Conservation (phyloP, 2,797 vertebrate species). For the Sebastes iracundus region DNA sequence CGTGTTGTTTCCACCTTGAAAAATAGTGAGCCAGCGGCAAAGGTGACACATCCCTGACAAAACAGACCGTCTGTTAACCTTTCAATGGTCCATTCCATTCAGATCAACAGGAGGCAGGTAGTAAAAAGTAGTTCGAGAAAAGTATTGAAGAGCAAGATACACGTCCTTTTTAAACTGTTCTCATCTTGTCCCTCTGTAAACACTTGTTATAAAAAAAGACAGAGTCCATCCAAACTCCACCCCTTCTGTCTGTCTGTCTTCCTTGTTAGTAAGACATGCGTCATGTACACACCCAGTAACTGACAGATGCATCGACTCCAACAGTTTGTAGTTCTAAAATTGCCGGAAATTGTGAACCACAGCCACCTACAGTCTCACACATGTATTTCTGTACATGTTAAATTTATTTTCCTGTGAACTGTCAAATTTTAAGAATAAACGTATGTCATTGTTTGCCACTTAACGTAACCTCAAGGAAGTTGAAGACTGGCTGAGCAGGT, state of each 20-base stretch:
- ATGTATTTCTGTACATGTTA: not conserved
- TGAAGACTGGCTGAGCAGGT: constrained; percentile 51
- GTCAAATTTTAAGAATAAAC: not conserved
- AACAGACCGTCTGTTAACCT: not conserved
- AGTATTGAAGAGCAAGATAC: not conserved
- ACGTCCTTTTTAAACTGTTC: not conserved
- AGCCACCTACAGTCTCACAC: not conserved
- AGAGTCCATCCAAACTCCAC: constrained; percentile 39
- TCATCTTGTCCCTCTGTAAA: constrained; percentile 11
- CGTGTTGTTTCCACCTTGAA: constrained; percentile 4
- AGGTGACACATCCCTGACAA: constrained; percentile 39
- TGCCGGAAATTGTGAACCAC: not conserved
- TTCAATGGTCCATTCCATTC: not conserved
- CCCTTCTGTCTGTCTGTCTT: constrained; percentile 1
- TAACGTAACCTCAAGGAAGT: not conserved
- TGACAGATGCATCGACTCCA: constrained; percentile 3
- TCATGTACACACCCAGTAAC: not conserved
- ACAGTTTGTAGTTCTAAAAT: not conserved
- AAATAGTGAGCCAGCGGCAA: constrained; percentile 17
- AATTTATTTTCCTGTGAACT: not conserved
- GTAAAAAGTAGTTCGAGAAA: not conserved
- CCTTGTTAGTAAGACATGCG: not conserved
- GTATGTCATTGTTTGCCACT: not conserved
- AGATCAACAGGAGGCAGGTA: not conserved
- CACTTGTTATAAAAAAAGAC: not conserved